Base-by-base conservation (phyloP, 2,797 vertebrate species). In the Hyperoplus immaculatus region DNA sequence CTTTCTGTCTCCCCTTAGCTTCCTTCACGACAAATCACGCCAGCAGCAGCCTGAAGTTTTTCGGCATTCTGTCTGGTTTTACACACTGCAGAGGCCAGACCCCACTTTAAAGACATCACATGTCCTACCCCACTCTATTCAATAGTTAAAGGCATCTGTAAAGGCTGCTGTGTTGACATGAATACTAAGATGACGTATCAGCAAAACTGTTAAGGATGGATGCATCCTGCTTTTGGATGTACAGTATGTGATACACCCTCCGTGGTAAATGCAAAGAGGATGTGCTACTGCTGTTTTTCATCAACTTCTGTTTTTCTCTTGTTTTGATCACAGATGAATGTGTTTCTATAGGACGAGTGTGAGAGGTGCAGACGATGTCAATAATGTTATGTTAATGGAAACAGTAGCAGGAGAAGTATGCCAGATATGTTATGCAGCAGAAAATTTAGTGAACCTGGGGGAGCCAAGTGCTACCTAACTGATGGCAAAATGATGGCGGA, bases 401-500 rank as follows among this genome's bases (percentile, higher is more conserved):
- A 65, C 12, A 77, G 57, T 83, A 72, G 73, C 55, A 65, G 78
- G 46, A 77, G 79, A 82, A 43, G 75, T 77, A 81, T 74, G 79
- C 68, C n/a, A 63, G 38, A 78, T 72, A 70, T 69, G 69, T 87
- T 85, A 77, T 75, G 83, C 67, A 73, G 64, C 18, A 18, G 69
- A 79, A 80, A 87, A 67, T 70, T 0, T 21, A 79, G 70, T 80
- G 73, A 81, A 80, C 54, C 80, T 56, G 38, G 57, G 59, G 74
- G 79, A 83, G 81, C 63, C 75, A 69, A 71, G 72, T 58, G 80
- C 68, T 80, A 50, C 66, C 70, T 80, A 63, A 90, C 80, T 86
- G 87, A 87, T 78, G 80, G 73, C 41, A 68, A 85, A 88, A 82
- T 78, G 75, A 92, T 82, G 77, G 73, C 71, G 84, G 63, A 78